Evolutionary conservation across 2,113 vertebrate genomes (phyloP).

Genomic region (Brienomyrus brachyistius): DNA sequence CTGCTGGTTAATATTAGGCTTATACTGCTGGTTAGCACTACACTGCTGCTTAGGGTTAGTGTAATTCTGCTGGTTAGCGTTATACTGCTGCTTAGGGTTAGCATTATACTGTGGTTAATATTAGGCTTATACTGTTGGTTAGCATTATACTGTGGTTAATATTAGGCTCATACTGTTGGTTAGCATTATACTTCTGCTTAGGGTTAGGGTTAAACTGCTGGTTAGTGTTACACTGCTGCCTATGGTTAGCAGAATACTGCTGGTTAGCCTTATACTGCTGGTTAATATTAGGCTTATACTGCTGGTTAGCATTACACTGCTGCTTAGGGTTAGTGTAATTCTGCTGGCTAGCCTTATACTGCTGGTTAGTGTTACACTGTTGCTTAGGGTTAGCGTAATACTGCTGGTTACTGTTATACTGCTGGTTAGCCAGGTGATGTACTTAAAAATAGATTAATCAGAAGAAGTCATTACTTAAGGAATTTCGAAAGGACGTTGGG

Average conservation of each 20-base stretch:
- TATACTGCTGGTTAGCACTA: not conserved
- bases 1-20: not conserved
- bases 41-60: not conserved
- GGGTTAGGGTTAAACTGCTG: no score
- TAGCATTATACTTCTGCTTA: no score
- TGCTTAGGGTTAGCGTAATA: no score
- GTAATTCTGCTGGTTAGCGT: not conserved
- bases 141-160: no score
- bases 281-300: no score
- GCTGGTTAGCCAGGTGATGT: not conserved
- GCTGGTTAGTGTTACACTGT: not conserved
- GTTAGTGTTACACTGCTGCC: no score
- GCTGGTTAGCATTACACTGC: no score
- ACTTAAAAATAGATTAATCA: conserved; percentile 9
- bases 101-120: not conserved
- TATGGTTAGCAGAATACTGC: no score
- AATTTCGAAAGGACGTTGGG: not conserved
- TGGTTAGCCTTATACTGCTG: no score
- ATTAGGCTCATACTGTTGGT: no score
- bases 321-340: not conserved
- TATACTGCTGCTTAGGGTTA: not conserved
- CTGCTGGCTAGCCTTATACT: no score
- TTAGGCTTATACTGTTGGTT: no score
- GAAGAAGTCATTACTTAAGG: not conserved
- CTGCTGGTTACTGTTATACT: not conserved